Evolutionary conservation across 2,888 invertebrate genomes (phyloP).

Genomic region (Allophyes oxyacanthae): DNA sequence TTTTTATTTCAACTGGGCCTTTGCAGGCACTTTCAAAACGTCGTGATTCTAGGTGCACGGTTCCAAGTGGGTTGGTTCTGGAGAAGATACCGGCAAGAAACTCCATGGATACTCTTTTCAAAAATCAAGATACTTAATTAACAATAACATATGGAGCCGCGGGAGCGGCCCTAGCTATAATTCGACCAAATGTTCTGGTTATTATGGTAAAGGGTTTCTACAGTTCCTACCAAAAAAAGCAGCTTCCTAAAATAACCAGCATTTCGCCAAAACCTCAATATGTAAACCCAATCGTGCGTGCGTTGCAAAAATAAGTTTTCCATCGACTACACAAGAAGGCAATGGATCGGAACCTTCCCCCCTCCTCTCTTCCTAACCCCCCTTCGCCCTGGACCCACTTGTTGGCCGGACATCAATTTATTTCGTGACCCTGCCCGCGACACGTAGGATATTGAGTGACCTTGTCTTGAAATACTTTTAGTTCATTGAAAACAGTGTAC

Average conservation of each 20-base stretch:
- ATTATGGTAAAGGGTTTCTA: neutral
- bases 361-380: neutral
- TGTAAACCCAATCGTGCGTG: constrained; percentile 48
- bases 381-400: constrained; percentile 57
- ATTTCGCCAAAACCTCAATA: constrained; percentile 31
- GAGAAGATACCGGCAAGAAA: too few species aligned
- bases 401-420: constrained; percentile 67
- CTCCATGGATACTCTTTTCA: too few species aligned
- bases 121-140: too few species aligned
- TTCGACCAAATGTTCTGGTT: too few species aligned
- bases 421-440: constrained; percentile 48
- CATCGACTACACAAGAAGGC: constrained; percentile 44
- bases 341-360: constrained; percentile 47
- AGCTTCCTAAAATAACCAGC: constrained; percentile 32
- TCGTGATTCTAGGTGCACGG: too few species aligned
- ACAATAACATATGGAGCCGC: too few species aligned
- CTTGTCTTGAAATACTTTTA: constrained; percentile 31
- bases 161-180: too few species aligned
- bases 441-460: constrained; percentile 43
- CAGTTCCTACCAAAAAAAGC: constrained; percentile 6
- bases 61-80: too few species aligned
- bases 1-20: too few species aligned
- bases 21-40: too few species aligned
- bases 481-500: constrained; percentile 26
- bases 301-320: constrained; percentile 51